Base-by-base conservation (phyloP, 2,113 vertebrate genomes). In the Podarcis muralis region DNA sequence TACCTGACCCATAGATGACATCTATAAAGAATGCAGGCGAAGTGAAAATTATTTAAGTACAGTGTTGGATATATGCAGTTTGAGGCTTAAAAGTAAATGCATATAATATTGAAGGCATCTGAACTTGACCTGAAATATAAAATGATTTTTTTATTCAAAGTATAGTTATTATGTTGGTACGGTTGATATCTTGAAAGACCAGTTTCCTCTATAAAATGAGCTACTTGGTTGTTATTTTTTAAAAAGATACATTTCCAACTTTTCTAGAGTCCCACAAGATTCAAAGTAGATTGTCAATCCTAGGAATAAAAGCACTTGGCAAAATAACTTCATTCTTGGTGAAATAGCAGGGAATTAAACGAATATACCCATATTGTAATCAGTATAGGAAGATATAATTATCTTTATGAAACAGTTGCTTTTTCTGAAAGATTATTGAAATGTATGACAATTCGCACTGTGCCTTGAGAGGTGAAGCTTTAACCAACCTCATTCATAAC, bases 391-490 rank as follows among this genome's bases (percentile, higher is more conserved):
- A 81, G 72, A 30, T 32, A 71, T 75, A 82, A 57, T 88, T 25
- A 80, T 62, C 81, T n/a, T 69, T 78, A 78, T 40, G 62, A 68
- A 90, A 65, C 71, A 7, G 25, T 86, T 62, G 23, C 16, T 75
- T 83, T 37, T 68, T 6, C 25, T 78, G 59, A 43, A 25, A 81
- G 71, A 35, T 88, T 59, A 76, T 68, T 90, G 83, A 87, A 90
- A 87, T 69, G 27, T 65, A 77, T 27, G 88, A n/a, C 48, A 37
- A 75, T 40, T 87, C 62, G 72, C 53, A 32, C 66, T 87, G 59
- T 81, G 82, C 80, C 84, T n/a, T 82, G 82, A 93, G 88, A 57
- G 40, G 1, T 15, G 32, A 84, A 89, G 90, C 37, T 68, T 59
- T 23, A 37, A 91, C 20, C 79, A 3, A 4, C 5, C 77, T 92